These are phyloP conservation scores for Simalia tracyae DNA, from an alignment of 2,797 vertebrate genomes.

Conservation along the genomic window DNA sequence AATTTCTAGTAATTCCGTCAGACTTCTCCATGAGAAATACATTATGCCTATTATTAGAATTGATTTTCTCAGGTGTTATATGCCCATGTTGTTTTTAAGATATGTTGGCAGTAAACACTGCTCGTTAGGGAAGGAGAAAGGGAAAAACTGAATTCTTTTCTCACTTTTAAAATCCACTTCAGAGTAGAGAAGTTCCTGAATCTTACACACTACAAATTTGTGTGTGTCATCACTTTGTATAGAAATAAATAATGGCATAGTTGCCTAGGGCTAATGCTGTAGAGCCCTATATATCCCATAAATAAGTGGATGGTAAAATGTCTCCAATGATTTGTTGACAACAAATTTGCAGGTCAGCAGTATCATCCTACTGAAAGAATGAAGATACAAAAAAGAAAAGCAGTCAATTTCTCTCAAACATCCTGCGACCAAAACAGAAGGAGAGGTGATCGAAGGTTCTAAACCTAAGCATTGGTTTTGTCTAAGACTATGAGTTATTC, in stretches of 20 bases:
- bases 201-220: not conserved
- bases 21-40: constrained; percentile 10
- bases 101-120: constrained; percentile 35
- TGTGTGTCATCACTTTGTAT: constrained; percentile 29
- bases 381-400: not conserved
- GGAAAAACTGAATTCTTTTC: constrained; percentile 8
- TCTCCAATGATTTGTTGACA: not conserved
- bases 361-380: not conserved
- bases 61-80: constrained; percentile 38
- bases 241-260: not conserved
- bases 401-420: not conserved
- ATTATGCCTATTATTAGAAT: constrained; percentile 38
- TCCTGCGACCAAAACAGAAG: not conserved
- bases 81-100: constrained; percentile 37
- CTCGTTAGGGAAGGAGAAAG: not conserved
- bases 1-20: constrained; percentile 34
- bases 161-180: constrained; percentile 18
- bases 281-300: not conserved
- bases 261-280: not conserved
- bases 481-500: not conserved
- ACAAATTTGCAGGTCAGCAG: not conserved
- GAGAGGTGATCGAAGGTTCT: not conserved
- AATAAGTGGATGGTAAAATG: not conserved
- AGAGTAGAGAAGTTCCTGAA: constrained; percentile 32
- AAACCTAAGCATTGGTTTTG: not conserved